Evolutionary conservation across 2,888 invertebrate genomes (phyloP).

Genomic region (Cataglyphis livida): DNA sequence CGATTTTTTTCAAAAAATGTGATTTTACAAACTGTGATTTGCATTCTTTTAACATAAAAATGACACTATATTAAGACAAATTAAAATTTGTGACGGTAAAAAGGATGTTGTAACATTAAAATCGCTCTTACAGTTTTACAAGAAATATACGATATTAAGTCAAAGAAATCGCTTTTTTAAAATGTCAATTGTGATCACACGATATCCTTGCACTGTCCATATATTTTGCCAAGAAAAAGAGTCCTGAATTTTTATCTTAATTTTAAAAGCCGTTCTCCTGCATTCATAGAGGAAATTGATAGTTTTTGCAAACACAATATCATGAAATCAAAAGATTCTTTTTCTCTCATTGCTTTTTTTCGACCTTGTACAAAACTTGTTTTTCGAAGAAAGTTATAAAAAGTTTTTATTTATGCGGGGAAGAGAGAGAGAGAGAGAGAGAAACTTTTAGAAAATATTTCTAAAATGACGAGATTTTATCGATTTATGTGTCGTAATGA

Average conservation of each 20-base stretch:
- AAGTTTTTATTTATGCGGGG: not conserved
- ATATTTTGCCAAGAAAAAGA: constrained; percentile 11
- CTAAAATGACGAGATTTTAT: not conserved
- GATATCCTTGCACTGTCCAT: constrained; percentile 10
- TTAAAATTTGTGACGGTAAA: not conserved
- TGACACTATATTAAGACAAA: not conserved
- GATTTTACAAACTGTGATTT: not conserved
- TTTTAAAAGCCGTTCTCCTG: constrained; percentile 69
- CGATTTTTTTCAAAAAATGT: not conserved
- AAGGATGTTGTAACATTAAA: not conserved
- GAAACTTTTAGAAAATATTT: not conserved
- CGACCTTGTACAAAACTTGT: not conserved
- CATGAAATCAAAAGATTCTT: constrained; percentile 28
- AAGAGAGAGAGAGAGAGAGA: not conserved
- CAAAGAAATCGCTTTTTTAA: constrained; percentile 29
- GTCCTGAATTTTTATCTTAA: constrained; percentile 46
- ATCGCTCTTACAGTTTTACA: not conserved
- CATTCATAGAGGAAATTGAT: constrained; percentile 64
- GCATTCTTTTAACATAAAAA: not conserved
- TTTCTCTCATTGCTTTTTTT: constrained; percentile 2
- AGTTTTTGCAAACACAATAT: constrained; percentile 62
- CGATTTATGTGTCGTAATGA: not conserved
- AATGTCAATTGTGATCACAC: constrained; percentile 19
- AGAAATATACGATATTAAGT: not conserved
- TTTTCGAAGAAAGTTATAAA: not conserved